A percentile compares a stretch with the other conserved stretches of the same genome.
Conservation (phyloP, 2,888 invertebrate genomes). For the Camptogramma bilineatum region DNA sequence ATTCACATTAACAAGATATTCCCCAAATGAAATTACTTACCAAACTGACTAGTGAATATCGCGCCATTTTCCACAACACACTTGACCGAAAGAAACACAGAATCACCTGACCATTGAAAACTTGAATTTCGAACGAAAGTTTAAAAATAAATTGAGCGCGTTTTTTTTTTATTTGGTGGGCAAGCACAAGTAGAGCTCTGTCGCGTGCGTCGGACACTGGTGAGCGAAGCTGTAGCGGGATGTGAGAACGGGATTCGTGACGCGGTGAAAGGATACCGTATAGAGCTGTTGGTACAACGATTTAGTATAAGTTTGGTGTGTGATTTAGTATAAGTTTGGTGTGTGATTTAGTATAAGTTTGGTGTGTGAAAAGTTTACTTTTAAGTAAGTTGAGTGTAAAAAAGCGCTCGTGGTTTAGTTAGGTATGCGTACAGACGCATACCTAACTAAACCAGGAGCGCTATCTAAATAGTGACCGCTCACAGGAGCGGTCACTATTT, state of each 20-base stretch:
- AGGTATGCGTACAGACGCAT: no score
- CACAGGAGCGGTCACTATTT: no score
- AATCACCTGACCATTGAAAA: constrained; percentile 50
- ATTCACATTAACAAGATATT: not conserved
- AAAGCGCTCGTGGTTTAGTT: no score
- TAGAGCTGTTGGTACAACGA: constrained; percentile 51
- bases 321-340: no score
- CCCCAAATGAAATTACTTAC: no score
- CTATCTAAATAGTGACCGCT: no score
- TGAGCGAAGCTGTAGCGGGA: constrained; percentile 50
- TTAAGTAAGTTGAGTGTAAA: no score
- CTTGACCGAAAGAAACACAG: constrained; percentile 51
- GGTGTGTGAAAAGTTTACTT: no score
- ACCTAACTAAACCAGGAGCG: no score
- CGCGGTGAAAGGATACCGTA: constrained; percentile 61
- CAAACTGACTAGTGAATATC: constrained; percentile 53
- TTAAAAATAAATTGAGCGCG: constrained; percentile 25
- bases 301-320: no score
- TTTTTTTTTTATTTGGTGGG: constrained; percentile 40
- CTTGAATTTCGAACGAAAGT: constrained; percentile 8
- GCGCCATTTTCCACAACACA: constrained; percentile 58
- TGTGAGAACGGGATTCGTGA: constrained; percentile 61
- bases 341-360: no score
- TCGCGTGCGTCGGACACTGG: constrained; percentile 50
- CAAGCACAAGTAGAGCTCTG: constrained; percentile 41